Evolutionary conservation across 1,140 invertebrate species (phyloP).

Genomic region (Cylas formicarius): DNA sequence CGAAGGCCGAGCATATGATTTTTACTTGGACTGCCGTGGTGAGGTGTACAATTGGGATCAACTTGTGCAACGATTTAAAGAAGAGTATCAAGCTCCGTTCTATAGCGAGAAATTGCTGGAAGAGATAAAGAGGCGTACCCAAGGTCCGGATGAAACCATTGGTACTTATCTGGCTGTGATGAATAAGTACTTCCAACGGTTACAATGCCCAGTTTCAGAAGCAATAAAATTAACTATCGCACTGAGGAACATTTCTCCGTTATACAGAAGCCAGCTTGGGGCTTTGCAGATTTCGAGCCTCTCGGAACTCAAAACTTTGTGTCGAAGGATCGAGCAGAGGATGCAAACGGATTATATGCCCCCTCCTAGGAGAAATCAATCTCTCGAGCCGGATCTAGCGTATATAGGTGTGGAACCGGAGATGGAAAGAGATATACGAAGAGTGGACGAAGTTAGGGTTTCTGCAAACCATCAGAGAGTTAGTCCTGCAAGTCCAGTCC

Average conservation of each 20-base stretch:
- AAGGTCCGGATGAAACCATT: slow-evolving; percentile 14
- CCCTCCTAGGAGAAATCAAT: slow-evolving; percentile 1
- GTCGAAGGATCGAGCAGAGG: too few species aligned
- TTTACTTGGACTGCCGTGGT: slow-evolving; percentile 23
- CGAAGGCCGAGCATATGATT: slow-evolving; percentile 4
- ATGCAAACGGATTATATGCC: background rate
- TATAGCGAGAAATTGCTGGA: slow-evolving; percentile 19
- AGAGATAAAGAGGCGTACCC: slow-evolving; percentile 21
- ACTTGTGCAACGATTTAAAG: slow-evolving; percentile 18
- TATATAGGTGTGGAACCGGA: background rate
- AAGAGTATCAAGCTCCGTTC: slow-evolving; percentile 17
- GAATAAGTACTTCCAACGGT: slow-evolving; percentile 12
- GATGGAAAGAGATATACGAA: too few species aligned
- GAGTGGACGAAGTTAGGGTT: too few species aligned
- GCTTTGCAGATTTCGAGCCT: slow-evolving; percentile 1
- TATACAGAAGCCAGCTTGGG: slow-evolving; percentile 14
- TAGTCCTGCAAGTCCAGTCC: background rate
- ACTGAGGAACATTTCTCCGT: slow-evolving; percentile 11
- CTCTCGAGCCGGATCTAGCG: slow-evolving; percentile 6
- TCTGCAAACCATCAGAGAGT: background rate
- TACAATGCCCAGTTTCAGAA: slow-evolving; percentile 9
- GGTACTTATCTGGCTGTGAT: slow-evolving; percentile 16
- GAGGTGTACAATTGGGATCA: slow-evolving; percentile 12
- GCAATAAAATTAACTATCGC: slow-evolving; percentile 11
- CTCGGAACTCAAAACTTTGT: too few species aligned